Evolutionary conservation across 2,888 invertebrate genomes (phyloP).

Genomic region (Limulus polyphemus): DNA sequence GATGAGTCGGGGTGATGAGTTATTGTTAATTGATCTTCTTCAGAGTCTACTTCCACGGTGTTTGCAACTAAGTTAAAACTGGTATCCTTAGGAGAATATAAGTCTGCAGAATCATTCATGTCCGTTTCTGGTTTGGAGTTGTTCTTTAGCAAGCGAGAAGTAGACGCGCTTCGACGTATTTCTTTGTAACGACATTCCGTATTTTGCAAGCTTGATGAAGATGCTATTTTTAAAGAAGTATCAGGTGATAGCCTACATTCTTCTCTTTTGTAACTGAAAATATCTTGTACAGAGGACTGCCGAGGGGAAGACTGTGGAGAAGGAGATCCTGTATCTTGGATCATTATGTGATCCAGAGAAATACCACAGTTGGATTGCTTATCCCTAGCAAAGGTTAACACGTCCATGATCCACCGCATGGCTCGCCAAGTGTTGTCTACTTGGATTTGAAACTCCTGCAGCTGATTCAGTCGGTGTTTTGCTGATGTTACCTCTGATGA

Average conservation of each 20-base stretch:
- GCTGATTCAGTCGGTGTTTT: slow-evolving; percentile 64
- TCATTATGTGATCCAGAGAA: too few species aligned
- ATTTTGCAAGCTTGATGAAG: too few species aligned
- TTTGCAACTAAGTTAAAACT: slow-evolving; percentile 2
- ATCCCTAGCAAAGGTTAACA: slow-evolving; percentile 85
- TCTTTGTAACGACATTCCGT: slow-evolving; percentile 1
- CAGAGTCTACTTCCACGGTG: slow-evolving; percentile 1
- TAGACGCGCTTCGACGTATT: slow-evolving; percentile 21
- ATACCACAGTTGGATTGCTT: slow-evolving; percentile 39
- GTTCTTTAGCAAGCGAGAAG: slow-evolving; percentile 11
- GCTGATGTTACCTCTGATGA: slow-evolving; percentile 71
- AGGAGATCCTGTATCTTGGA: too few species aligned
- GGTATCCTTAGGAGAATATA: too few species aligned
- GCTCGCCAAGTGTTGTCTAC: slow-evolving; percentile 85
- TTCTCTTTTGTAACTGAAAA: too few species aligned
- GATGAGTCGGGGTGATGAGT: slow-evolving; percentile 2
- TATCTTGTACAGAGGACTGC: too few species aligned
- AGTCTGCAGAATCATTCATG: too few species aligned
- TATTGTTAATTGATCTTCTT: background rate
- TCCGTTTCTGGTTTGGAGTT: too few species aligned
- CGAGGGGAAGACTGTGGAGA: too few species aligned
- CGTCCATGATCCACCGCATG: slow-evolving; percentile 90
- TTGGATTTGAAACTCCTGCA: slow-evolving; percentile 71
- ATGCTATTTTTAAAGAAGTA: too few species aligned
- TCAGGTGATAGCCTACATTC: too few species aligned